Conservation (phyloP, 2,113 vertebrate species). For the Aythya baeri region DNA sequence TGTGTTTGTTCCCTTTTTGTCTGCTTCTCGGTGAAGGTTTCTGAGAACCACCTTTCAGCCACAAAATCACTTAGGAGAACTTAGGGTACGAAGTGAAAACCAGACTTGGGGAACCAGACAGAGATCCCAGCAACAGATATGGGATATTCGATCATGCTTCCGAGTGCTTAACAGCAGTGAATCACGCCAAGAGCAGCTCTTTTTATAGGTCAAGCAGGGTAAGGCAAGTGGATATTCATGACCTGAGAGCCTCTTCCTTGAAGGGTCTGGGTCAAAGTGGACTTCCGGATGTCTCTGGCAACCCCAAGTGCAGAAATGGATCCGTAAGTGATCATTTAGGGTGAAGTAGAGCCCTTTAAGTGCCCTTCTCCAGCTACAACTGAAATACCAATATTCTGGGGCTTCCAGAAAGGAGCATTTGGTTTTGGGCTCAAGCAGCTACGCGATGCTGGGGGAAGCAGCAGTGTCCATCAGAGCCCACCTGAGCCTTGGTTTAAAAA, state of each 20-base stretch:
- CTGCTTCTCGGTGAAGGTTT: not conserved
- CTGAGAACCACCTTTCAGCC: conserved; percentile 45
- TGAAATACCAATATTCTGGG: not conserved
- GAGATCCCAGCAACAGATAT: not conserved
- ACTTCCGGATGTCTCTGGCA: not conserved
- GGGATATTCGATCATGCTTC: not conserved
- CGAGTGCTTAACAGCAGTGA: not conserved
- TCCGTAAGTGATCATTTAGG: not conserved
- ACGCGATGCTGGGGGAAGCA: not conserved
- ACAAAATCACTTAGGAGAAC: conserved; percentile 60
- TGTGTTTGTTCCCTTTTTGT: conserved; percentile 43
- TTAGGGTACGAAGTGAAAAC: not conserved
- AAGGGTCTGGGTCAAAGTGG: not conserved
- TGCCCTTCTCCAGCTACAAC: not conserved
- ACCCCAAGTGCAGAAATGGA: not conserved
- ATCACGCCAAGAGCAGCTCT: accelerated
- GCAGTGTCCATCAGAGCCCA: not conserved
- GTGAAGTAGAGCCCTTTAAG: not conserved
- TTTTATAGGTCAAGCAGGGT: not conserved
- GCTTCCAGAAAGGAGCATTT: not conserved
- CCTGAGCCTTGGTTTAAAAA: not conserved
- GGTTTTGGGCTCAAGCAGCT: not conserved
- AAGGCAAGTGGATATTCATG: not conserved
- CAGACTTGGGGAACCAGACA: not conserved
- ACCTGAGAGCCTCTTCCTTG: not conserved